Percentiles rank a stretch among this genome's conserved stretches.
phyloP scores from a whole-genome alignment of 1,140 invertebrate species.

The Zophobas atratus region DNA sequence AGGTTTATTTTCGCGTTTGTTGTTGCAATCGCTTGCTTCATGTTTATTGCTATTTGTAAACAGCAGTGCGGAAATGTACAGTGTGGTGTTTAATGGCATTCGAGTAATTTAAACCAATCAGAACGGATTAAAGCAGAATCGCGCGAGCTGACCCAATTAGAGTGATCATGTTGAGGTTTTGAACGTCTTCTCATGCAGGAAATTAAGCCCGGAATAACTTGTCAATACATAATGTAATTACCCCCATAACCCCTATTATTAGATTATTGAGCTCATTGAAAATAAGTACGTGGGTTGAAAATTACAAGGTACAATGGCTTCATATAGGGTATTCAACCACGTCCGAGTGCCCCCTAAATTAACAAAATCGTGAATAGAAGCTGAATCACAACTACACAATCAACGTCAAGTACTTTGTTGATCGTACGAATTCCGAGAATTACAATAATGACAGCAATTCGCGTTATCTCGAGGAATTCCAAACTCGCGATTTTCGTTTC shows the following conservation, averaged over 20 bases:
- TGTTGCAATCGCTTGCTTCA: constrained; percentile 5
- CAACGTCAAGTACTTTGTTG: too few relatives aligned
- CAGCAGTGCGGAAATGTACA: constrained; percentile 19
- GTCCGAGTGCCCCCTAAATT: background rate
- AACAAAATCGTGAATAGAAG: background rate
- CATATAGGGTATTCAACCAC: background rate
- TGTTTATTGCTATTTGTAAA: constrained; percentile 29
- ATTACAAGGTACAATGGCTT: constrained; percentile 11
- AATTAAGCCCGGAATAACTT: background rate
- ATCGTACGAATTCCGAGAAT: too few relatives aligned
- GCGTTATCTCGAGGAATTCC: too few relatives aligned
- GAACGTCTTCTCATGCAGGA: constrained; percentile 18
- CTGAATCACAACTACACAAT: too few relatives aligned
- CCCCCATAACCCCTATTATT: constrained; percentile 37
- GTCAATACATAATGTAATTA: constrained; percentile 19
- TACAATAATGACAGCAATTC: too few relatives aligned
- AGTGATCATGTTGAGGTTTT: background rate
- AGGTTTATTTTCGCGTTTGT: constrained; percentile 1
- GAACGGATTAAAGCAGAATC: background rate
- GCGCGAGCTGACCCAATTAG: background rate
- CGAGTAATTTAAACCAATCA: background rate
- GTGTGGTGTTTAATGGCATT: constrained; percentile 13
- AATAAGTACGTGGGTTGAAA: constrained; percentile 18
- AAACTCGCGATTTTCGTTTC: too few relatives aligned
- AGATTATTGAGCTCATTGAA: constrained; percentile 17